Evolutionary conservation across 1,140 invertebrate genomes (phyloP), one percentile per base, ranked within the genome.

Genomic region (Drosophila nasuta): DNA sequence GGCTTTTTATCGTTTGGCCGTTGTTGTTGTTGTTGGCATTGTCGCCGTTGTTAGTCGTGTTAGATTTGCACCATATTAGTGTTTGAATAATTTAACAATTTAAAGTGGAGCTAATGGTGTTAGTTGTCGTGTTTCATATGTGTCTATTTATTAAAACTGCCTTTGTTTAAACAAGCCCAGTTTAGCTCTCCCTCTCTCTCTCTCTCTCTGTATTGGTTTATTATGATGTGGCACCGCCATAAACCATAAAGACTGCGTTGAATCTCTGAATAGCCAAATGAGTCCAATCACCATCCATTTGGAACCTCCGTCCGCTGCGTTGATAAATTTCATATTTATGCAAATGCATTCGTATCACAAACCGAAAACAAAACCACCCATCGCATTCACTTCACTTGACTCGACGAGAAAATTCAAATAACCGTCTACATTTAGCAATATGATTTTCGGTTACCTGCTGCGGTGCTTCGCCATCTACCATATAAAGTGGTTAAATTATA

Each of bases 321-420:
- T 88, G 83, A 88, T 89, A 88, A 88, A 88, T 88, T 88, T 88
- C 80, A 88, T 88, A 88, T 88, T 88, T 89, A 88, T 88, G 83
- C 77, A 89, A 88, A 88, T 88, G 85, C 77, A 75, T 54, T 66
- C 54, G 33, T 60, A 64, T 70, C 77, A 58, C 72, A 75, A 79
- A 51, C 41, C 70, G 20, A 66, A 86, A 72, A 52, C 73, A 66
- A 74, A 72, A 67, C 80, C 79, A 82, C 64, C 75, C 79, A 82
- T 74, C 41, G 74, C 54, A 48, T 54, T 43, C 45, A 45, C 33
- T 49, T 51, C 46, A 38, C 60, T 20, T 65, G 52, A 41, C 62
- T 52, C 45, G 4, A 63, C 33, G 17, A 17, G 43, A 49, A 88
- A 80, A 78, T 80, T 75, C 69, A 80, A 71, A 82, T 78, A 38